Percentiles rank a stretch among this genome's conserved stretches.
These are phyloP conservation scores for Mystacides longicornis DNA, from an alignment of 2,888 invertebrate species.

Conservation along the genomic window DNA sequence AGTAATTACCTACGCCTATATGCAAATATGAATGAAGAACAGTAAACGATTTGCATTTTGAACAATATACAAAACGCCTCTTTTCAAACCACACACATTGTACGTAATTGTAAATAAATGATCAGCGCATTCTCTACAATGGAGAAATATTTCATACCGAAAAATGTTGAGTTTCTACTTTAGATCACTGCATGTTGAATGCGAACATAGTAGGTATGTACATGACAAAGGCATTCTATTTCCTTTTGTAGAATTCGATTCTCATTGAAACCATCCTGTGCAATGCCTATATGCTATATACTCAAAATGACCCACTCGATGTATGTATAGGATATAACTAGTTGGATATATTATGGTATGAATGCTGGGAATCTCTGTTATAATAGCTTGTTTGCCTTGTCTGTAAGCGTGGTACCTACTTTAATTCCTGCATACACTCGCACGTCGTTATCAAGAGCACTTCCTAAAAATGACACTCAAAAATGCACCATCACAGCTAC, in stretches of 20 bases:
- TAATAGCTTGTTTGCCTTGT: too few relatives aligned
- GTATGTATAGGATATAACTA: neutral
- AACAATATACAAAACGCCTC: too few relatives aligned
- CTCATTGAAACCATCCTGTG: neutral
- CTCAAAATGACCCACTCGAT: too few relatives aligned
- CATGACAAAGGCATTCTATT: neutral
- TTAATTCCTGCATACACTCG: neutral
- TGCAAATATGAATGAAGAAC: too few relatives aligned
- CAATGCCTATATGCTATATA: too few relatives aligned
- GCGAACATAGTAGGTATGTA: neutral
- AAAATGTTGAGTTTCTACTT: neutral
- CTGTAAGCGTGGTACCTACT: too few relatives aligned
- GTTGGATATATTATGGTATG: neutral
- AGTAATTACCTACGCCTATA: too few relatives aligned
- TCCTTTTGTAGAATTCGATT: neutral
- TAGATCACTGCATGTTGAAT: neutral
- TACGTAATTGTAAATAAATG: too few relatives aligned
- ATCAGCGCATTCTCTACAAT: too few relatives aligned
- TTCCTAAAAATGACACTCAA: conserved; percentile 17
- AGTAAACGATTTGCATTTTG: too few relatives aligned
- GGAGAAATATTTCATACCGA: too few relatives aligned
- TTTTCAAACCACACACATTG: too few relatives aligned
- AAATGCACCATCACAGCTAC: conserved; percentile 14
- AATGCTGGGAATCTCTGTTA: neutral
- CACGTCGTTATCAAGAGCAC: conserved; percentile 7